Evolutionary conservation across 2,797 vertebrate genomes (phyloP).

Genomic region (Gymnocypris eckloni): DNA sequence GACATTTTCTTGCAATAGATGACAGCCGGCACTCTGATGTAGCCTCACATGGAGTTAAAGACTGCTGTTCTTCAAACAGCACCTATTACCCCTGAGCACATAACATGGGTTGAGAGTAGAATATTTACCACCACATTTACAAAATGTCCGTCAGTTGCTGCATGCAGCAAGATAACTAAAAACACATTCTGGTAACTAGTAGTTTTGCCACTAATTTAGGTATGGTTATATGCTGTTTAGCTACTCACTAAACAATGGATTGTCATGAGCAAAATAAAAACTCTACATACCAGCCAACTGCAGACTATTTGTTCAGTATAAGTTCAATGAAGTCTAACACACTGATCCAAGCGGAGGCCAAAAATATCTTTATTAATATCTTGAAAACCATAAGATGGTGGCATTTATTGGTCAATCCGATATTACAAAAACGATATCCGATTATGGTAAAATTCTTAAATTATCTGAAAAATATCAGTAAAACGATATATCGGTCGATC

Average conservation of each 20-base stretch:
- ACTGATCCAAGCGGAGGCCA: not conserved
- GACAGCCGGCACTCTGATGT: constrained; percentile 6
- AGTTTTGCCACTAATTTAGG: not conserved
- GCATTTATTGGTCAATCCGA: too few species aligned
- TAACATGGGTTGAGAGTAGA: not conserved
- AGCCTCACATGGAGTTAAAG: constrained; percentile 10
- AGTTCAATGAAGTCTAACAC: not conserved
- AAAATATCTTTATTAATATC: not conserved
- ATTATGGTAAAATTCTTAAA: too few species aligned
- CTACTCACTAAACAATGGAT: not conserved
- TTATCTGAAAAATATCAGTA: too few species aligned
- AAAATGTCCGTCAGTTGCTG: not conserved
- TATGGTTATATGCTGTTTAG: not conserved
- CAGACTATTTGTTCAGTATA: not conserved
- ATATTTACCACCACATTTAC: constrained; percentile 12
- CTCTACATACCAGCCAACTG: not conserved
- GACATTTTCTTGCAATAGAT: constrained; percentile 21
- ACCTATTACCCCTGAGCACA: not conserved
- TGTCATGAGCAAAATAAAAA: not conserved
- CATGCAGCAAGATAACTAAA: not conserved
- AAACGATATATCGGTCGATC: too few species aligned
- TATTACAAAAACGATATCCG: too few species aligned
- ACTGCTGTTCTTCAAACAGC: not conserved
- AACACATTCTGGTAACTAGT: not conserved
- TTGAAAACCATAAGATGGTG: too few species aligned